phyloP scores from a whole-genome alignment of 1,140 invertebrate species.

The Danaus plexippus region DNA sequence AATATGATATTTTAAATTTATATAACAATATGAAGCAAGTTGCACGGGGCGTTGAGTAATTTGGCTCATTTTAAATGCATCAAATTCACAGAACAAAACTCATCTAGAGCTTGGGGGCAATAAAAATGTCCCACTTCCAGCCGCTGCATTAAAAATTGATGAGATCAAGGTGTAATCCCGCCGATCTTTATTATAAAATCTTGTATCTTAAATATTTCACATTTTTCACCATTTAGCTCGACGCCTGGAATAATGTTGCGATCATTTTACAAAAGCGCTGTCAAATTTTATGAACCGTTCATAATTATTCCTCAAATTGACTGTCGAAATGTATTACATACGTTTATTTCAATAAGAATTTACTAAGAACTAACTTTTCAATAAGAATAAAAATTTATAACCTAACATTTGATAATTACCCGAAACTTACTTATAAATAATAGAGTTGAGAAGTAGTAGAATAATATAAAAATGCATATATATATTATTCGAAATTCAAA shows the following conservation, averaged over 20 bases:
- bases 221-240: constrained; percentile 53
- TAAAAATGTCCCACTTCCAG: constrained; percentile 66
- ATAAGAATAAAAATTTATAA: no score
- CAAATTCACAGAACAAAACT: constrained; percentile 70
- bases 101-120: constrained; percentile 62
- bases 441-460: no score
- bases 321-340: no score
- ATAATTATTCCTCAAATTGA: no score
- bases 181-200: constrained; percentile 65
- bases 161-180: constrained; percentile 66
- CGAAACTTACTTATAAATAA: no score
- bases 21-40: constrained; percentile 50
- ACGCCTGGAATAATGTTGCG: constrained; percentile 42
- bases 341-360: no score
- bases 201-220: constrained; percentile 60
- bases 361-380: no score
- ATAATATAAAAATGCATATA: no score
- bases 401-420: no score
- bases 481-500: no score
- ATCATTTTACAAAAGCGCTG: constrained; percentile 39
- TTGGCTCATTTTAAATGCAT: constrained; percentile 69
- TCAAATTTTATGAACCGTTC: no score
- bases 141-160: constrained; percentile 64
- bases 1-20: constrained; percentile 51
- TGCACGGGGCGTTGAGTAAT: constrained; percentile 58